Percentiles rank a stretch among this genome's conserved stretches.
Evolutionary conservation across 1,140 invertebrate genomes (phyloP).

Genomic region (Macrotrachela quadricornifera): DNA sequence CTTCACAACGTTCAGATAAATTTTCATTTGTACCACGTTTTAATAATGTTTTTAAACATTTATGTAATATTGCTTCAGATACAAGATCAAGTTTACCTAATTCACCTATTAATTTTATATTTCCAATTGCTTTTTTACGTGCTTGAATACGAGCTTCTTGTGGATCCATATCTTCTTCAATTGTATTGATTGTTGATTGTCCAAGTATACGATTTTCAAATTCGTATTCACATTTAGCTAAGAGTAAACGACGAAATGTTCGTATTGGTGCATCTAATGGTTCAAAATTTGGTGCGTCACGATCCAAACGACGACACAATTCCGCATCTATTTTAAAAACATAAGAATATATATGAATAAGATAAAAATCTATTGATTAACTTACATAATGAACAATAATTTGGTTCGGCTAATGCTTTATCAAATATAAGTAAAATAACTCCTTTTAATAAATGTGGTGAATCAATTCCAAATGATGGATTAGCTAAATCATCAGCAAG

Average conservation of each 20-base stretch:
- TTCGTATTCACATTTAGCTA: conserved; percentile 78
- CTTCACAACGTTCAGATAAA: conserved; percentile 59
- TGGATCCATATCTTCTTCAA: neutral
- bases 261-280: conserved; percentile 32
- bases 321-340: conserved; percentile 53
- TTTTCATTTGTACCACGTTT: conserved; percentile 19
- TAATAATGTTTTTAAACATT: conserved; percentile 58
- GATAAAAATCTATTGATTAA: too few relatives aligned
- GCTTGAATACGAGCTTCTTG: conserved; percentile 28
- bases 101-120: conserved; percentile 66
- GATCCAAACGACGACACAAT: conserved; percentile 86
- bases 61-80: conserved; percentile 68
- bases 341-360: conserved; percentile 31
- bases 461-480: conserved; percentile 57
- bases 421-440: conserved; percentile 88
- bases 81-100: conserved; percentile 86
- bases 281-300: conserved; percentile 90
- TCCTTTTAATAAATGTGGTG: conserved; percentile 74
- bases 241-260: conserved; percentile 65
- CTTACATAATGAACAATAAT: conserved; percentile 64
- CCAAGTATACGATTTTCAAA: conserved; percentile 52
- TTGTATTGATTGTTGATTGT: conserved; percentile 20
- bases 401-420: conserved; percentile 95
- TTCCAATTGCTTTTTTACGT: conserved; percentile 90
- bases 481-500: conserved; percentile 85